Base-by-base conservation (phyloP, 1,140 invertebrate genomes). In the Scaptomyza montana region DNA sequence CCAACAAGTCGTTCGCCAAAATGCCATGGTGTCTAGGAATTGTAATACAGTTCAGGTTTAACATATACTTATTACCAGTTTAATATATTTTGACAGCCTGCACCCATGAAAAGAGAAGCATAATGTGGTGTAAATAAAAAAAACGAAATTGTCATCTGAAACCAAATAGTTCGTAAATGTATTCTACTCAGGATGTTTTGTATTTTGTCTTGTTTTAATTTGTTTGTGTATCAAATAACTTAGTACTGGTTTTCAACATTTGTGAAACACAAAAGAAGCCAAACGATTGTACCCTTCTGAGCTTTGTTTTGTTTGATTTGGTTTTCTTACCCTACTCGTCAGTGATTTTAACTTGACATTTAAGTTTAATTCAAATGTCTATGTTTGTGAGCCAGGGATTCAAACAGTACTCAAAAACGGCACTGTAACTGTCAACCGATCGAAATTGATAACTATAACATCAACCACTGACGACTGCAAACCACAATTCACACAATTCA, bases 11-110 rank as follows among this genome's bases (percentile, higher is more conserved):
- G 43, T 60, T 6, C 30, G 57, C 25, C 19, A 49, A 67, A 72
- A 67, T 72, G 63, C 63, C 69, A 60, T 60, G 51, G 69, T 67
- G 63, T 67, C 55, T 39, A 63, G 63, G 45, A 72, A 53, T 72
- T 72, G 69, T 60, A 72, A 67, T 72, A 67, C 69, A 60, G 69
- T 41, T 41, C 63, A 60, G 41, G 55, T 43, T 25, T 39, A 36
- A 60, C 49, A 16, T 13, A 33, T 39, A 51, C n/a, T 53, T 25
- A 66, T 51, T 65, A 55, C 68, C 62, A 65, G 63, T 66, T 69
- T 66, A 56, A 12, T 63, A 41, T 13, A 21, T 45, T 33, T 36
- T 49, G 39, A 56, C n/a, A 43, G 5, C 9, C 50, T 33, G 28
- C 7, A 16, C 1, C 50, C 12, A 16, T 33, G n/a, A 16, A 51